These are phyloP conservation scores for Paralvinella palmiformis DNA, from an alignment of 1,140 invertebrate genomes.

Conservation along the genomic window DNA sequence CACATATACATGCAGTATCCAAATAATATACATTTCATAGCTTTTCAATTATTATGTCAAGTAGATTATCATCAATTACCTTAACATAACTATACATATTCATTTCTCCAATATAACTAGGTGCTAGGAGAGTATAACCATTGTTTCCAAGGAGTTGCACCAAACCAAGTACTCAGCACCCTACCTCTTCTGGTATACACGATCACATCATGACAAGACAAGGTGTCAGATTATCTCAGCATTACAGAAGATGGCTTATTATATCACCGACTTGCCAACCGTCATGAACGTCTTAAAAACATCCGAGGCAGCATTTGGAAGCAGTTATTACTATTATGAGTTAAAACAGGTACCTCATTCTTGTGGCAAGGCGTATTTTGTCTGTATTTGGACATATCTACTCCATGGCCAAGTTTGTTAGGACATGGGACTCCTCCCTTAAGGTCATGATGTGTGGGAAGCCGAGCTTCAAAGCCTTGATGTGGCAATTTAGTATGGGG, in stretches of 20 bases:
- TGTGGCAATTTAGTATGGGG: no score
- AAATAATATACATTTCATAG: no score
- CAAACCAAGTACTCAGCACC: neutral
- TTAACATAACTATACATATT: neutral
- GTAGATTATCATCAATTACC: no score
- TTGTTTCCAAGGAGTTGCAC: neutral
- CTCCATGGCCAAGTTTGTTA: no score
- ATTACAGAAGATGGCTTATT: neutral
- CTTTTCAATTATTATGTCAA: no score
- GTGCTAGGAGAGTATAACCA: conserved; percentile 12
- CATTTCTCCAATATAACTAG: neutral
- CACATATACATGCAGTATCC: no score
- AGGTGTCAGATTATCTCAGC: conserved; percentile 9
- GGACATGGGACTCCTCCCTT: no score
- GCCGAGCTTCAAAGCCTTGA: no score
- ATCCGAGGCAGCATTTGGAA: neutral
- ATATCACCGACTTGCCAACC: neutral
- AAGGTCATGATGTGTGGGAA: no score
- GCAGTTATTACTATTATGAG: neutral
- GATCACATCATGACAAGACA: neutral
- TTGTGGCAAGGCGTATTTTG: no score
- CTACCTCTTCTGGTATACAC: neutral
- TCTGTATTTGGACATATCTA: no score
- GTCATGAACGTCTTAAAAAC: neutral
- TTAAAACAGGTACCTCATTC: no score